phyloP scores from a whole-genome alignment of 1,140 invertebrate genomes.

The Leptinotarsa undecemlineata region DNA sequence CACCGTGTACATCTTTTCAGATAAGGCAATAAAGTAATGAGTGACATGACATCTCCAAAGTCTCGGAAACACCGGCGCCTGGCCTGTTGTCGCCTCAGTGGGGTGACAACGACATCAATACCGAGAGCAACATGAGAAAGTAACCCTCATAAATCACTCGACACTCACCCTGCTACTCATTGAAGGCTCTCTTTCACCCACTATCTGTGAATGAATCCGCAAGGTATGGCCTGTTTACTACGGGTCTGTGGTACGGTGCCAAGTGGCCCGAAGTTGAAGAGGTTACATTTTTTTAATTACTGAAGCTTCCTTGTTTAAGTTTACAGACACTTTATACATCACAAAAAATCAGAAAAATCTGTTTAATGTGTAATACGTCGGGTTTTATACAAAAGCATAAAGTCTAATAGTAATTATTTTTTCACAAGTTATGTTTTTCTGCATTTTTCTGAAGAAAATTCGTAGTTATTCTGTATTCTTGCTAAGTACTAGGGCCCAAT shows the following conservation, averaged over 20 bases:
- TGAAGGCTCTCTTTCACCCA: not conserved
- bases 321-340: too few relatives aligned
- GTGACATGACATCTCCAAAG: slow-evolving; percentile 3
- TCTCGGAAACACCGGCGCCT: slow-evolving; percentile 32
- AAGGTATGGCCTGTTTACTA: slow-evolving; percentile 15
- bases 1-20: not conserved
- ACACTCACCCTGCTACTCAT: slow-evolving; percentile 19
- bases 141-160: slow-evolving; percentile 31
- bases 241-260: not conserved
- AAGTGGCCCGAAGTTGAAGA: too few relatives aligned
- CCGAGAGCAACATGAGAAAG: slow-evolving; percentile 14
- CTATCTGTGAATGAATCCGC: slow-evolving; percentile 14
- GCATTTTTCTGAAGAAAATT: too few relatives aligned
- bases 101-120: slow-evolving; percentile 28
- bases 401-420: too few relatives aligned
- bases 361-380: too few relatives aligned
- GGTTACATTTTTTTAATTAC: too few relatives aligned
- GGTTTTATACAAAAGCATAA: too few relatives aligned
- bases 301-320: too few relatives aligned
- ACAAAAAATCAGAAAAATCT: too few relatives aligned
- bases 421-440: too few relatives aligned
- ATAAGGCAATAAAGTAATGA: slow-evolving; percentile 1
- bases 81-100: slow-evolving; percentile 24
- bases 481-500: too few relatives aligned
- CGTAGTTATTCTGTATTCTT: too few relatives aligned